Evolutionary conservation across 2,797 vertebrate species (phyloP), one percentile per base, ranked within the genome.

Genomic region (Ctenochaetus hawaiiensis): DNA sequence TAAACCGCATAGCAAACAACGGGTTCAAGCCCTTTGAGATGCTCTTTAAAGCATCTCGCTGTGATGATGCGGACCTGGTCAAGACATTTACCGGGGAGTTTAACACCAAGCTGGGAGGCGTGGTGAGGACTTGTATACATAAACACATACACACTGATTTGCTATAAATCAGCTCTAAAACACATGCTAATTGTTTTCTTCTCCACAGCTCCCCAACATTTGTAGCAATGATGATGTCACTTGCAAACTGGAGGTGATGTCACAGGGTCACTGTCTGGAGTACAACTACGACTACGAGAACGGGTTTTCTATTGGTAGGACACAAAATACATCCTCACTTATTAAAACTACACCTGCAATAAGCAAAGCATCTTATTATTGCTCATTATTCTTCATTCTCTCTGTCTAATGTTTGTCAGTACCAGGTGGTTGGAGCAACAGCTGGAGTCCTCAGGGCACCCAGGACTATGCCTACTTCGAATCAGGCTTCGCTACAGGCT

Each of bases 281-380:
- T 99, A 99, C 91, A 98, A 99, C 92, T 99, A 99, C 9, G 96
- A 99, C 92, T 99, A 99, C 1, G 98, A 99, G 85, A 99, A 99
- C 63, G 98, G 98, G 78, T 99, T 99, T 94, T 97, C 97, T 48
- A 99, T 99, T 67, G 96, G 98, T 99, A 94, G 92, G 88, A 67
- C 8, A 52, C 5, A 62, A 48, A 65, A 61, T 12, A n/a, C 18
- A 49, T 34, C 6, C 51, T 8, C 39, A 14, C 16, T 11, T 4
- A 30, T 30, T 30, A 30, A 9, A 66, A 60, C 7, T 11, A 8
- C 22, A 1, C 43, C 0, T 13, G 0, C 37, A 70, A 67, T 57
- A 20, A 22, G 2, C 14, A 9, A 65, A 37, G 22, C 16, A 1
- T 65, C 14, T 41, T 5, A 8, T 48, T 1, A 4, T n/a, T 30